Base-by-base conservation (phyloP, 2,888 invertebrate genomes). In the Xiphydria camelus region DNA sequence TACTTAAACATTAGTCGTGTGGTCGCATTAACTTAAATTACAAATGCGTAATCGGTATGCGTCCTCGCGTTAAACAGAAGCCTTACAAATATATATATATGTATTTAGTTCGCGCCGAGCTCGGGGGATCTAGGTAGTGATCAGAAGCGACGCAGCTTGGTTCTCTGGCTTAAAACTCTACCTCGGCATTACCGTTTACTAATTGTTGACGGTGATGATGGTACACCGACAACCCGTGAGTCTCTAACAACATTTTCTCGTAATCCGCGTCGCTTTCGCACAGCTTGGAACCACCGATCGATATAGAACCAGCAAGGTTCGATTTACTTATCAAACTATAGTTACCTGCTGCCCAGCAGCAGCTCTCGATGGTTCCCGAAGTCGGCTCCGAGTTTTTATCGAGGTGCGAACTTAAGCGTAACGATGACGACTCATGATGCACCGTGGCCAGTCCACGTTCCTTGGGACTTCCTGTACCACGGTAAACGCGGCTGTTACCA, bases 221-320 rank as follows among this genome's bases (percentile, higher is more conserved):
- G 75, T 82, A 83, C 53, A 79, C 73, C 65, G 79, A 78, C 69
- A 83, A 84, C 62, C 85, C 85, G 64, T 86, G 85, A 59, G 82
- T 83, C 74, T 82, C 80, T 76, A 81, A 79, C 70, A 84, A 79
- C 62, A 85, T 77, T 60, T 78, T 78, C 71, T 84, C 85, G 39
- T 65, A 55, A 41, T 67, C 66, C n/a, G 23, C 35, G 47, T 39
- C 40, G 26, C 47, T 53, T 29, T 57, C 48, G 36, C 40, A 43
- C 19, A 39, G 45, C 38, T 49, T 51, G 36, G 48, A 55, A 43
- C 38, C 47, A 15, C 35, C 42, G 38, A 45, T 43, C 23, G 44
- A 25, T 17, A 46, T 46, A 38, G 50, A 49, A 47, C 37, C 34
- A 35, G 47, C 43, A 50, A 18, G 38, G 52, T 51, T 45, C 45